Percentiles rank a stretch among this genome's conserved stretches.
Evolutionary conservation across 2,888 invertebrate species (phyloP).

Genomic region (Empis stercorea): DNA sequence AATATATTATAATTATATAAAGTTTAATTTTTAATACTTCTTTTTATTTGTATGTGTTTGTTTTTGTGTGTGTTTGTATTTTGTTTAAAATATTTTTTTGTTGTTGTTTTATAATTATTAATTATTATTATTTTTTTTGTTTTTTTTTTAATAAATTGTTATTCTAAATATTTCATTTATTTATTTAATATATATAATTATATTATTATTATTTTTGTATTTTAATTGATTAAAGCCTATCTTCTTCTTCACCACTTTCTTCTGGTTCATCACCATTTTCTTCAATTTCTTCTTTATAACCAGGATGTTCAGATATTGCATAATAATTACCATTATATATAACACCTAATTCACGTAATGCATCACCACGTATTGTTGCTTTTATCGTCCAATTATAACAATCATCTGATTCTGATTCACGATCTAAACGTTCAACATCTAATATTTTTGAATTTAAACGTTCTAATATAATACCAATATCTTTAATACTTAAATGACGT

Average conservation of each 20-base stretch:
- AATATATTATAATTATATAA: too few relatives aligned
- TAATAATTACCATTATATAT: conserved; percentile 94
- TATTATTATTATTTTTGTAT: conserved; percentile 24
- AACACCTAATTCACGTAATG: conserved; percentile 79
- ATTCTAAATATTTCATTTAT: background rate
- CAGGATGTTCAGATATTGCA: conserved; percentile 88
- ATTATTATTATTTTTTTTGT: conserved; percentile 6
- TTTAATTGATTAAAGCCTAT: conserved; percentile 42
- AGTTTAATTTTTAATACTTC: background rate
- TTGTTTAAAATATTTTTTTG: conserved; percentile 3
- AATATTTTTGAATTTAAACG: conserved; percentile 84
- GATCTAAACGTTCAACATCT: conserved; percentile 82
- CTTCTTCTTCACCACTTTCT: conserved; percentile 63
- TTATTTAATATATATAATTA: conserved; percentile 15
- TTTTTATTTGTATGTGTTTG: conserved; percentile 1
- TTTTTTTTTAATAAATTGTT: conserved; percentile 1
- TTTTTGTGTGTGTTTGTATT: conserved; percentile 5
- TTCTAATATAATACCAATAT: conserved; percentile 88
- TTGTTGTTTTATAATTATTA: conserved; percentile 4
- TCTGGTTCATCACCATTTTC: conserved; percentile 73
- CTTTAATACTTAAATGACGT: conserved; percentile 83
- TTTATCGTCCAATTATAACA: conserved; percentile 96
- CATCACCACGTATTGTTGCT: conserved; percentile 85
- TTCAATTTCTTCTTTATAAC: conserved; percentile 81
- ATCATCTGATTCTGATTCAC: conserved; percentile 85